Conservation (phyloP, 1,140 invertebrate genomes). For the Phymastichus coffea region DNA sequence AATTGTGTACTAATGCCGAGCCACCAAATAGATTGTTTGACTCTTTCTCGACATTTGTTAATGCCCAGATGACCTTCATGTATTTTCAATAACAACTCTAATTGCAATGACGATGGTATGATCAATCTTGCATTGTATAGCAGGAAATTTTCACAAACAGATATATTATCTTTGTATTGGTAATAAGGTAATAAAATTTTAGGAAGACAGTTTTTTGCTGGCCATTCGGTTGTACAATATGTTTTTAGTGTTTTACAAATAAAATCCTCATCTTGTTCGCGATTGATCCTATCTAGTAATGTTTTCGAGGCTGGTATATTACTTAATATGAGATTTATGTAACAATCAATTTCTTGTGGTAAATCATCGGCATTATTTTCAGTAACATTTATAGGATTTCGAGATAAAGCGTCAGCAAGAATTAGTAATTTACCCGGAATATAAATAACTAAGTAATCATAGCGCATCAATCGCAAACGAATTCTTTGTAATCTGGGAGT, state of each 20-base stretch:
- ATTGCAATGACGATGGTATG: slow-evolving; percentile 16
- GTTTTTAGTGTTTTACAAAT: background rate
- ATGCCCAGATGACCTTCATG: slow-evolving; percentile 35
- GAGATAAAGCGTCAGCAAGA: slow-evolving; percentile 42
- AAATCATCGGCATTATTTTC: slow-evolving; percentile 16
- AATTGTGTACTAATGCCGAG: slow-evolving; percentile 31
- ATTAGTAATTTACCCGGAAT: slow-evolving; percentile 38
- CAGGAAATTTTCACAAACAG: background rate
- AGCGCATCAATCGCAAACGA: slow-evolving; percentile 42
- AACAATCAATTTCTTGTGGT: background rate
- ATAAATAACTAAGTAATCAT: slow-evolving; percentile 39
- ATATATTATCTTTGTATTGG: background rate
- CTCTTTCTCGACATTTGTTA: slow-evolving; percentile 32
- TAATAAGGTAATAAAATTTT: background rate
- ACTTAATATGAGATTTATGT: background rate
- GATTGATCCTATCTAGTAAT: background rate
- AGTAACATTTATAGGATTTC: slow-evolving; percentile 22
- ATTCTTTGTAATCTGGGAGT: slow-evolving; percentile 48
- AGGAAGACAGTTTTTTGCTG: background rate
- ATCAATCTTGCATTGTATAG: background rate
- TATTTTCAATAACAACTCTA: slow-evolving; percentile 23
- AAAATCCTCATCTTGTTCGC: background rate
- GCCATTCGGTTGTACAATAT: background rate
- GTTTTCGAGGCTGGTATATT: background rate
- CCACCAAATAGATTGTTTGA: slow-evolving; percentile 33